Conservation (phyloP, 2,797 vertebrate species). For the Siniperca undulata region DNA sequence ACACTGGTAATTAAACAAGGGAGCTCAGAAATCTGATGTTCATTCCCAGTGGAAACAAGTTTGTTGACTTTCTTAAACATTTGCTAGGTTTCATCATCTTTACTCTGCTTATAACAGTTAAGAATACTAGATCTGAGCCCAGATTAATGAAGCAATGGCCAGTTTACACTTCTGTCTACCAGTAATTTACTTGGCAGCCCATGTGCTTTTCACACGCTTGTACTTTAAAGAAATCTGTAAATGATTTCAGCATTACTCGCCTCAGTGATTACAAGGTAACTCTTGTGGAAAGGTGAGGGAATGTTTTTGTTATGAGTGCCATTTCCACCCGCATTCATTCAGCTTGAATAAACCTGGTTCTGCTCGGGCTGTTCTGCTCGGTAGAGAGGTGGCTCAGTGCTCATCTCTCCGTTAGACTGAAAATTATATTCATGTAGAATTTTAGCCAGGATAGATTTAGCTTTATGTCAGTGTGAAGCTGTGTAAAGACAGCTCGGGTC, state of each 20-base stretch:
- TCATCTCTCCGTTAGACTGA: conserved; percentile 18
- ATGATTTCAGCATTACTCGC: conserved; percentile 35
- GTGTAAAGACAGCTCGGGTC: conserved; percentile 25
- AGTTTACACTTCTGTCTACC: not conserved
- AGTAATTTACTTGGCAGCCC: not conserved
- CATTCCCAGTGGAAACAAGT: not conserved
- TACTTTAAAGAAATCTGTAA: conserved; percentile 30
- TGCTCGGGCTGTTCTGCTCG: conserved; percentile 20
- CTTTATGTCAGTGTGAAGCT: conserved; percentile 25
- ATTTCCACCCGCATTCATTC: conserved; percentile 39
- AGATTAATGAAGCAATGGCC: not conserved
- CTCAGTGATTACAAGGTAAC: conserved; percentile 28
- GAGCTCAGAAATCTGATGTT: not conserved
- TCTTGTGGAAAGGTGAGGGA: conserved; percentile 34
- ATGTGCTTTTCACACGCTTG: conserved; percentile 8
- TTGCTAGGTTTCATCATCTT: conserved; percentile 7
- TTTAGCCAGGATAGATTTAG: conserved; percentile 13
- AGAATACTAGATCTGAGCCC: not conserved
- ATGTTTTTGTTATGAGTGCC: not conserved
- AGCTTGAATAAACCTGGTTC: conserved; percentile 29
- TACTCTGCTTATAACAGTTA: not conserved
- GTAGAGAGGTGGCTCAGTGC: conserved; percentile 17
- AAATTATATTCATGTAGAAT: conserved; percentile 39
- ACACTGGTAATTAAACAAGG: conserved; percentile 26
- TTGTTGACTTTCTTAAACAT: conserved; percentile 7